Evolutionary conservation across 2,113 vertebrate species (phyloP).

Genomic region (Hypanus sabinus): DNA sequence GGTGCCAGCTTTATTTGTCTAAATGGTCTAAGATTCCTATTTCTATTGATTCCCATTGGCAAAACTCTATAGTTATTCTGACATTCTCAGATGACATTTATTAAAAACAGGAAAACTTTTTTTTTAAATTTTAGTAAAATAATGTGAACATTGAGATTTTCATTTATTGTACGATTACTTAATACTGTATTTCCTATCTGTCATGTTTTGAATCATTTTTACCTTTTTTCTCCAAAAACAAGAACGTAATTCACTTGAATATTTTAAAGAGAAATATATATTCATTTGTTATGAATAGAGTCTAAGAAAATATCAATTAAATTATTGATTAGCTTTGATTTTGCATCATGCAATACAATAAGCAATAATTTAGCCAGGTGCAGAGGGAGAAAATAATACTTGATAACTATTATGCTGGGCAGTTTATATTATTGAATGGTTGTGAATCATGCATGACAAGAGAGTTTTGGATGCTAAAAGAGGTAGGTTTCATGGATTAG

Average conservation of each 20-base stretch:
- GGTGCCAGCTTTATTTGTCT: background rate
- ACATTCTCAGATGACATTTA: conserved; percentile 16
- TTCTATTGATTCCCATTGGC: conserved; percentile 6
- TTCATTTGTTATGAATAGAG: background rate
- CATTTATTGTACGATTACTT: background rate
- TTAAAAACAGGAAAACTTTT: background rate
- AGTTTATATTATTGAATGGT: background rate
- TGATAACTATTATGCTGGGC: background rate
- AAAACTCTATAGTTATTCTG: conserved; percentile 2
- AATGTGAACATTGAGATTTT: background rate
- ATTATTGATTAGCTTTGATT: background rate
- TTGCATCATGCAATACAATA: background rate
- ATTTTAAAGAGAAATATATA: background rate
- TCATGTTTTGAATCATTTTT: background rate
- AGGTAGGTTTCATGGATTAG: too few species aligned
- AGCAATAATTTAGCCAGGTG: background rate
- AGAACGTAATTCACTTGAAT: background rate
- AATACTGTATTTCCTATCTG: background rate
- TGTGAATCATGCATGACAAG: background rate
- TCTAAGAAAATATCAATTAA: background rate
- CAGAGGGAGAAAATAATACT: background rate
- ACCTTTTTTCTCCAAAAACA: background rate
- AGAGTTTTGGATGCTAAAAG: background rate
- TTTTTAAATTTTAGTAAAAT: background rate
- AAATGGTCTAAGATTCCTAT: conserved; percentile 14